Base-by-base conservation (phyloP, 2,888 invertebrate genomes). In the Agrochola macilenta region DNA sequence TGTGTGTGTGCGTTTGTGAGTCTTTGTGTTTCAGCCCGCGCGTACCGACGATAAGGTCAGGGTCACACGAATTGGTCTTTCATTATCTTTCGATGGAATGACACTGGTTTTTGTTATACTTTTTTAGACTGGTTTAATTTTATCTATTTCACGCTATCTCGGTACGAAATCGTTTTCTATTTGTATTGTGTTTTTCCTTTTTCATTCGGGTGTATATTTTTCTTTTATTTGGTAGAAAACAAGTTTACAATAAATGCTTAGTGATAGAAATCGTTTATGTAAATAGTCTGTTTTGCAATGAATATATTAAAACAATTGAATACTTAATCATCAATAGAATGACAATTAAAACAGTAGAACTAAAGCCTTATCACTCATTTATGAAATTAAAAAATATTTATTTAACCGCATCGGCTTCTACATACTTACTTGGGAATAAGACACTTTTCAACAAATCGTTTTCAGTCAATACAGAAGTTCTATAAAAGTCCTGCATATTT, bases 21-120 rank as follows among this genome's bases (percentile, higher is more conserved):
- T 70, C 72, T 85, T 85, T 82, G 76, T 84, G 72, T 77, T 80
- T 79, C 74, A 66, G 35, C 78, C 76, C 77, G 84, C 76, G 68
- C 69, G 72, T 69, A 69, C 68, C 54, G 30, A 61, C 78, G 88
- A 89, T 90, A 92, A 92, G 91, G 91, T 91, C 92, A 92, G 70
- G 91, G 91, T 79, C 87, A 86, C 61, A 69, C 68, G 46, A 81
- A 86, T 87, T 82, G 81, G 73, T 86, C 79, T 87, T 84, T 87
- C 81, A 79, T 83, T 85, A 82, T 78, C 74, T 79, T 52, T 60
- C 65, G 77, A 76, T 79, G 54, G 75, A 79, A 66, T 81, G 79
- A 74, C 76, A 63, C 80, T 49, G 81, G 58, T 84, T 84, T 74
- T 84, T 87, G 60, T 63, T 54, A 68, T 58, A 71, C n/a, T 78